These are phyloP conservation scores for Rosalia funebris DNA, from an alignment of 2,888 invertebrate species.

Conservation along the genomic window DNA sequence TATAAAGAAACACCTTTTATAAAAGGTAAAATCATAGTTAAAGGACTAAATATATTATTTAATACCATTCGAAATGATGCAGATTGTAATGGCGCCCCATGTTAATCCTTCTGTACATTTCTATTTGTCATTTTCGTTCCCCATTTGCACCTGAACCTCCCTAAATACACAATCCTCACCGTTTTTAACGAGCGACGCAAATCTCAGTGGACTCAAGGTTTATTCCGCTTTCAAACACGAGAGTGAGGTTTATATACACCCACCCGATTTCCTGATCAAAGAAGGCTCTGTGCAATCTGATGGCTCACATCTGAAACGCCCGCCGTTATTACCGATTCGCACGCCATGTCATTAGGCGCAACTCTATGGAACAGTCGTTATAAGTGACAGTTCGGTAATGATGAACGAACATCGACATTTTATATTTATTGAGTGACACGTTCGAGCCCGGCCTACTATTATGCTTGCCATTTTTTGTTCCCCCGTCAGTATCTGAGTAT, in stretches of 20 bases:
- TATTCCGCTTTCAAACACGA: not conserved
- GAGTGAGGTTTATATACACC: not conserved
- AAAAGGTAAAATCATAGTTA: too few species aligned
- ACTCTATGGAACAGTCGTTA: not conserved
- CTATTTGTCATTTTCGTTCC: not conserved
- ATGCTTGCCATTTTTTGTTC: slow-evolving; percentile 18
- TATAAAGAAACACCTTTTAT: too few species aligned
- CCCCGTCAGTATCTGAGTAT: not conserved
- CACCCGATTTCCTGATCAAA: not conserved
- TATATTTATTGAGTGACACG: slow-evolving; percentile 18
- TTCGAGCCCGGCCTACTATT: slow-evolving; percentile 2
- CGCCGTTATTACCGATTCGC: not conserved
- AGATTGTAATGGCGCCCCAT: too few species aligned
- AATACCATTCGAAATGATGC: too few species aligned
- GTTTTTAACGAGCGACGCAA: not conserved
- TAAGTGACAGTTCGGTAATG: slow-evolving; percentile 17
- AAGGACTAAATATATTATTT: too few species aligned
- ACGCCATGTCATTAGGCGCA: not conserved
- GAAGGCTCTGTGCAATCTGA: too few species aligned
- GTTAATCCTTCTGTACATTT: too few species aligned
- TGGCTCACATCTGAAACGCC: not conserved
- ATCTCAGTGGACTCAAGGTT: not conserved
- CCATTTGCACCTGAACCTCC: not conserved
- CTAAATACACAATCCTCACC: not conserved
- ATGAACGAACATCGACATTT: slow-evolving; percentile 9